Percentiles rank a stretch among this genome's conserved stretches.
Conservation (phyloP, 2,888 invertebrate genomes). For the Pristionchus japonicus region DNA sequence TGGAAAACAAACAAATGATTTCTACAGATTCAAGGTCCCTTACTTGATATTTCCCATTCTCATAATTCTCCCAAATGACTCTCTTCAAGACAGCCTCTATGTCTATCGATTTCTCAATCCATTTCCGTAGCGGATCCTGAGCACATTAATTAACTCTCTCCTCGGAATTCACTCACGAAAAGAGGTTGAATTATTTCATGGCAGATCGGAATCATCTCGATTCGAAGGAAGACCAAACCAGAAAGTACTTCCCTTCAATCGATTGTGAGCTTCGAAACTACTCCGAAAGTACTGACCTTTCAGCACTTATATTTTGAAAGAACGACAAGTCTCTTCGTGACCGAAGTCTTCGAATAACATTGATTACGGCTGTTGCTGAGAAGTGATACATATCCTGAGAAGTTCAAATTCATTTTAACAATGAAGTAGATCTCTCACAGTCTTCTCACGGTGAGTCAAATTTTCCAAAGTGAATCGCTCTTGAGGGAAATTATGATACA, state of each 20-base stretch:
- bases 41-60: neutral
- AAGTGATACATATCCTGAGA: neutral
- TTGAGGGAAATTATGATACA: neutral
- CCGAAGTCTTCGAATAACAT: neutral
- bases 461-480: neutral
- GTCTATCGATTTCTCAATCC: neutral
- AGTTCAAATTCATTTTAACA: too few relatives aligned
- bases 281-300: too few relatives aligned
- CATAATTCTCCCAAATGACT: neutral
- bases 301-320: neutral
- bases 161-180: too few relatives aligned
- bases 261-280: too few relatives aligned
- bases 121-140: neutral
- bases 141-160: too few relatives aligned
- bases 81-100: neutral
- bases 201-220: neutral
- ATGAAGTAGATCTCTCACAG: too few relatives aligned
- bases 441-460: neutral
- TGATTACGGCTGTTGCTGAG: neutral
- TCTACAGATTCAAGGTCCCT: neutral
- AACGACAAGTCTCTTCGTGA: neutral
- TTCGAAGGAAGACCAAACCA: neutral
- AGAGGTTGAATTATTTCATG: neutral
- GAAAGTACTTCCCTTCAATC: neutral
- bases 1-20: neutral